Base-by-base conservation (phyloP, 1,140 invertebrate genomes). In the Cyclargus thomasi region DNA sequence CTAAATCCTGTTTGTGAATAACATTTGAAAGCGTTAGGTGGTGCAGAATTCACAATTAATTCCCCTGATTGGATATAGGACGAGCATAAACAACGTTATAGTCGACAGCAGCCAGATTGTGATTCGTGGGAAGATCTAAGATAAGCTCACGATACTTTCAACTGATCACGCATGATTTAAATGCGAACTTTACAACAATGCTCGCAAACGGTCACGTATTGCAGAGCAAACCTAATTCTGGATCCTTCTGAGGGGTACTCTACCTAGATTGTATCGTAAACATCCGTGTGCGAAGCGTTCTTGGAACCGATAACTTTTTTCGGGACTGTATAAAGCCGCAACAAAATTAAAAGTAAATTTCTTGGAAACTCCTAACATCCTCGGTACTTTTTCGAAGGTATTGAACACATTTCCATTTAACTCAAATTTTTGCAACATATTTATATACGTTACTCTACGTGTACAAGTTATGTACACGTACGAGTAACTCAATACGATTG, bases 131-230 rank as follows among this genome's bases (percentile, higher is more conserved):
- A 85, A 85, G 75, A 81, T 80, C 47, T 57, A 64, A 81, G 83
- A 85, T 87, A 81, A 79, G 71, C 69, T 74, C 65, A 70, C 74
- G 69, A 70, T 78, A 84, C 81, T 86, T 85, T 85, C 85, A 82
- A 83, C 78, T 73, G 73, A 87, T 86, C 81, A 83, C 77, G 81
- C 83, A 78, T 85, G 83, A 85, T 85, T 81, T 81, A 85, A 83
- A 78, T 80, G 83, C 73, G 79, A 79, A 82, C 74, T 70, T 64
- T 39, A 76, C 72, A 78, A 83, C 81, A 82, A 81, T 81, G 71
- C 74, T 71, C 72, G 71, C 74, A 77, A 76, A 77, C 74, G 70
- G 75, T 77, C 79, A 79, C 77, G 79, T 81, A 79, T 75, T 71
- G 64, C 67, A 71, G 75, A 73, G 71, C 71, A 76, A 76, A 74